Percentiles rank a stretch among this genome's conserved stretches.
Evolutionary conservation across 2,888 invertebrate species (phyloP).

Genomic region (Nomada lathburiana): DNA sequence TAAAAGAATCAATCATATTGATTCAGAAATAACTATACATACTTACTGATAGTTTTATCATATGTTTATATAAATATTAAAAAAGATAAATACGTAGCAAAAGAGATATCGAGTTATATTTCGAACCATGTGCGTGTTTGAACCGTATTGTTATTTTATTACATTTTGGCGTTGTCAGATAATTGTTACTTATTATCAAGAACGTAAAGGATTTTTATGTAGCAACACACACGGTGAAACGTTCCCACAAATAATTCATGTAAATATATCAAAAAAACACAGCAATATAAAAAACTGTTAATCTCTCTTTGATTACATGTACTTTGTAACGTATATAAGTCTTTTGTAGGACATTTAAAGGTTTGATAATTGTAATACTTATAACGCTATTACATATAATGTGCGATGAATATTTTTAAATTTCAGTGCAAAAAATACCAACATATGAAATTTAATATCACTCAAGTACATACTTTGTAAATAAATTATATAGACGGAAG

Average conservation of each 20-base stretch:
- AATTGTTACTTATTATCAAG: slow-evolving; percentile 25
- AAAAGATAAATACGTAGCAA: slow-evolving; percentile 49
- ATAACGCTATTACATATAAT: slow-evolving; percentile 46
- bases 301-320: slow-evolving; percentile 32
- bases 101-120: slow-evolving; percentile 33
- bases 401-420: slow-evolving; percentile 32
- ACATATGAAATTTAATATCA: slow-evolving; percentile 36
- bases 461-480: slow-evolving; percentile 5
- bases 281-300: slow-evolving; percentile 30
- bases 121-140: slow-evolving; percentile 75
- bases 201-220: slow-evolving; percentile 17
- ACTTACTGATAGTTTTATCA: slow-evolving; percentile 50
- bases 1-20: slow-evolving; percentile 50
- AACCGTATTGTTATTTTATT: slow-evolving; percentile 69
- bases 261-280: slow-evolving; percentile 30
- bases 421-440: slow-evolving; percentile 50
- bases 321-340: slow-evolving; percentile 55
- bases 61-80: slow-evolving; percentile 43
- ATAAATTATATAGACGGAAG: slow-evolving; percentile 27
- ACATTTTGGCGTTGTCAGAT: slow-evolving; percentile 23
- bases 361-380: slow-evolving; percentile 46
- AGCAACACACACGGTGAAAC: slow-evolving; percentile 16
- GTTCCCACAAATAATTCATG: slow-evolving; percentile 21
- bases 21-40: slow-evolving; percentile 53
- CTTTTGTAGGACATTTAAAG: slow-evolving; percentile 48